Evolutionary conservation across 2,113 vertebrate genomes (phyloP).

Genomic region (Nicator chloris): DNA sequence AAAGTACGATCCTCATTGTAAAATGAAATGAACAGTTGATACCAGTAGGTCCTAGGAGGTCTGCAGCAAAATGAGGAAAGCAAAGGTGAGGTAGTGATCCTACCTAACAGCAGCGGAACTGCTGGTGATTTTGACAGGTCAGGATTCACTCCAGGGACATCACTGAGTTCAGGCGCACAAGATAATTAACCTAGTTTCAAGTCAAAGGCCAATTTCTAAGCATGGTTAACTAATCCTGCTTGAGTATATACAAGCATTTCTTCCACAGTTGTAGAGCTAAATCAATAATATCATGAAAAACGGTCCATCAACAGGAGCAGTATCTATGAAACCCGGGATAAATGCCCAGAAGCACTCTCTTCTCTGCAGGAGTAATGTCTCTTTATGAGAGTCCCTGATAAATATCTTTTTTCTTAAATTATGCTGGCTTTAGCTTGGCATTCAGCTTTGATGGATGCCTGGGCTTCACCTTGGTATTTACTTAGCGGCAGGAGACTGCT

Average conservation of each 20-base stretch:
- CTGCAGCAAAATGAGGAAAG: not conserved
- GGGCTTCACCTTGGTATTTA: slow-evolving; percentile 37
- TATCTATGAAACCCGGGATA: not conserved
- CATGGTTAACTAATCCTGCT: not conserved
- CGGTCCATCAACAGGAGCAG: not conserved
- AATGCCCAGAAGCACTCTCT: not conserved
- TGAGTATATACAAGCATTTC: not conserved
- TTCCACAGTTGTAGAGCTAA: not conserved
- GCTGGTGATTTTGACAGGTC: not conserved
- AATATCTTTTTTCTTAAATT: slow-evolving; percentile 5
- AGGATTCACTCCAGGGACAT: not conserved
- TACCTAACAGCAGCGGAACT: not conserved
- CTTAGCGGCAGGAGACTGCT: not conserved
- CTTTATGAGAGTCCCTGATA: not conserved
- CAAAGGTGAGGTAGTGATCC: rapidly evolving
- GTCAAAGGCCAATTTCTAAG: not conserved
- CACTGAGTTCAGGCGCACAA: not conserved
- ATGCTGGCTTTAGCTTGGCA: not conserved
- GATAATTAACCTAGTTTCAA: not conserved
- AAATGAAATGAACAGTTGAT: rapidly evolving
- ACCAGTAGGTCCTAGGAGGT: not conserved
- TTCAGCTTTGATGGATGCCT: slow-evolving; percentile 48
- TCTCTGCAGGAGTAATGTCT: not conserved
- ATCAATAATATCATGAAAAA: not conserved
- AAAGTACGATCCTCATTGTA: rapidly evolving